These are phyloP conservation scores for Holotrichia oblita DNA, from an alignment of 1,140 invertebrate genomes.

Conservation along the genomic window DNA sequence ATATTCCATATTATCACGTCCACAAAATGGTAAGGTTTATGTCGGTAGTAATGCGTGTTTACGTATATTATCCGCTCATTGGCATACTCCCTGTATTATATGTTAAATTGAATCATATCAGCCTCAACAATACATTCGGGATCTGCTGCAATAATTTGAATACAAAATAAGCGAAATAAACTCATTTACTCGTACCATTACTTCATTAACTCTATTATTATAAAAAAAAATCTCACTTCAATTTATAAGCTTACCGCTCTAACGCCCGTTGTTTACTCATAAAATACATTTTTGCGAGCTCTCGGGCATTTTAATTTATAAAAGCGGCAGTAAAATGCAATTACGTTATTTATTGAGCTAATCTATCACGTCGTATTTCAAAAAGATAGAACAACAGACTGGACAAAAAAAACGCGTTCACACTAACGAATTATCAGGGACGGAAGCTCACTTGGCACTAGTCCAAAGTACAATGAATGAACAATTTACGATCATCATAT, in stretches of 20 bases:
- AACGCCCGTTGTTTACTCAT: background rate
- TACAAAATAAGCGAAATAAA: too few relatives aligned
- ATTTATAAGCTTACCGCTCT: background rate
- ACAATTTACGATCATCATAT: conserved; percentile 36
- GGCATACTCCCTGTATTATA: too few relatives aligned
- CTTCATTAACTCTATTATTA: too few relatives aligned
- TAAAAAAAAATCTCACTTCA: too few relatives aligned
- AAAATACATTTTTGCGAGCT: background rate
- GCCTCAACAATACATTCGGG: too few relatives aligned
- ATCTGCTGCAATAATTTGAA: too few relatives aligned
- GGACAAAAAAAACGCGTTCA: background rate
- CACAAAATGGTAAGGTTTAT: too few relatives aligned
- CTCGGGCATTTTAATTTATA: conserved; percentile 7
- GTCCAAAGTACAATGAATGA: conserved; percentile 27
- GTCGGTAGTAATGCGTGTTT: too few relatives aligned
- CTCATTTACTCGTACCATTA: too few relatives aligned
- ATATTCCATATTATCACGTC: too few relatives aligned
- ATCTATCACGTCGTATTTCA: background rate
- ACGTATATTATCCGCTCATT: too few relatives aligned
- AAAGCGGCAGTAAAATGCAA: background rate
- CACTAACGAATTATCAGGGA: conserved; percentile 3
- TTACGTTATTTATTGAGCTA: conserved; percentile 24
- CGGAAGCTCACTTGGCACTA: conserved; percentile 16
- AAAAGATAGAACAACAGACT: conserved; percentile 14
- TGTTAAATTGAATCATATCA: too few relatives aligned